These are phyloP conservation scores for Catharus fuscescens DNA, from an alignment of 2,113 vertebrate genomes.

Conservation along the genomic window DNA sequence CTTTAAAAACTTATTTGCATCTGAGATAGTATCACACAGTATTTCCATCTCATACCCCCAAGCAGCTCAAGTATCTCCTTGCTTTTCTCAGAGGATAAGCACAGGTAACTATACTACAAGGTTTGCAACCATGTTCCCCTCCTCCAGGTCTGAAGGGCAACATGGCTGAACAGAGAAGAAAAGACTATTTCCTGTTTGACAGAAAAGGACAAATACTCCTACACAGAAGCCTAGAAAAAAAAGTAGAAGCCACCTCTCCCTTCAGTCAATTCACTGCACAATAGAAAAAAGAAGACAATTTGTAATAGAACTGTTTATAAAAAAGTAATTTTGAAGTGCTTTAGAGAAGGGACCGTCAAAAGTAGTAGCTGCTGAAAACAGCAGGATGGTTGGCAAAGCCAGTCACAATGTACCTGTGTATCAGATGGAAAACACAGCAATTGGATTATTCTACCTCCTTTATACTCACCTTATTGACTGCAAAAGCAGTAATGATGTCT, in stretches of 20 bases:
- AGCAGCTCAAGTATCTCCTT: background rate
- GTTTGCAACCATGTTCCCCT: background rate
- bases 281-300: background rate
- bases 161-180: background rate
- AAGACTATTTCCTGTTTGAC: background rate
- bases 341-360: background rate
- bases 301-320: background rate
- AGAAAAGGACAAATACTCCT: background rate
- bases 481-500: slow-evolving; percentile 86
- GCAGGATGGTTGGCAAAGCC: background rate
- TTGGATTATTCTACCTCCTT: background rate
- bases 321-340: background rate
- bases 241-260: background rate
- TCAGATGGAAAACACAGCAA: background rate
- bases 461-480: slow-evolving; percentile 81
- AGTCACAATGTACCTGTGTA: background rate
- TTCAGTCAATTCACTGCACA: background rate
- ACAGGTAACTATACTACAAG: background rate
- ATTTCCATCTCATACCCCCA: background rate
- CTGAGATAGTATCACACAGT: background rate
- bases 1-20: background rate
- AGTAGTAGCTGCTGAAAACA: background rate
- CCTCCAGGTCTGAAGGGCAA: background rate
- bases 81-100: background rate
- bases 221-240: background rate